These are phyloP conservation scores for Strix uralensis DNA, from an alignment of 2,113 vertebrate species.

Conservation along the genomic window DNA sequence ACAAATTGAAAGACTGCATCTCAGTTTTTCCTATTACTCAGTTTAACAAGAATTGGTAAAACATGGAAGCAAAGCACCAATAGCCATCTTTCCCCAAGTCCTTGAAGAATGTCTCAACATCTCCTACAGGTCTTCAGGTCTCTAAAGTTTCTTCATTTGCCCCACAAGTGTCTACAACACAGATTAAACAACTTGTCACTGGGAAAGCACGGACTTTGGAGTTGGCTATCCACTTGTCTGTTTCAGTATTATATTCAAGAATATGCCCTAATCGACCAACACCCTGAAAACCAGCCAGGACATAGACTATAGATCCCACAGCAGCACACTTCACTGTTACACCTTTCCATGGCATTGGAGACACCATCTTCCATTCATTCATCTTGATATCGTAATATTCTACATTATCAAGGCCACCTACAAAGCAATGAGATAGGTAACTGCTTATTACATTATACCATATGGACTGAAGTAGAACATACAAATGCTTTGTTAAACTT, in stretches of 20 bases:
- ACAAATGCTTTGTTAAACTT: not conserved
- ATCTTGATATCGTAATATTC: constrained; percentile 93
- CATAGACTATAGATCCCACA: constrained; percentile 89
- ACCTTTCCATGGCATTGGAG: constrained; percentile 95
- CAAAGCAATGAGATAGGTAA: constrained; percentile 52
- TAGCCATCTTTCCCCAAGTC: constrained; percentile 53
- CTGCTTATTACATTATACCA: not conserved
- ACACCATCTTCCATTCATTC: constrained; percentile 92
- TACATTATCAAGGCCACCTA: constrained; percentile 93
- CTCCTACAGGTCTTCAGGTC: constrained; percentile 65
- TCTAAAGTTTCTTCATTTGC: constrained; percentile 92
- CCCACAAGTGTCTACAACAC: constrained; percentile 95
- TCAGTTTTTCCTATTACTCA: not conserved
- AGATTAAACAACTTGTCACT: constrained; percentile 95
- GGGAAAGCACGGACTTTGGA: constrained; percentile 95
- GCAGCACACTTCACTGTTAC: constrained; percentile 95
- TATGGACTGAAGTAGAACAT: not conserved
- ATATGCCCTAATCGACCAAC: constrained; percentile 92
- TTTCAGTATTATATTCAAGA: constrained; percentile 93
- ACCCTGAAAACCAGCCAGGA: constrained; percentile 96
- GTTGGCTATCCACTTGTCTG: constrained; percentile 92
- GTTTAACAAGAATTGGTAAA: constrained; percentile 42
- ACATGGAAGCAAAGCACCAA: constrained; percentile 57
- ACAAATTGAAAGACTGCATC: constrained; percentile 52
- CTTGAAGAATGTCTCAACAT: constrained; percentile 11